Evolutionary conservation across 2,888 invertebrate species (phyloP), one percentile per base, ranked within the genome.

Genomic region (Acrobeloides nanus): DNA sequence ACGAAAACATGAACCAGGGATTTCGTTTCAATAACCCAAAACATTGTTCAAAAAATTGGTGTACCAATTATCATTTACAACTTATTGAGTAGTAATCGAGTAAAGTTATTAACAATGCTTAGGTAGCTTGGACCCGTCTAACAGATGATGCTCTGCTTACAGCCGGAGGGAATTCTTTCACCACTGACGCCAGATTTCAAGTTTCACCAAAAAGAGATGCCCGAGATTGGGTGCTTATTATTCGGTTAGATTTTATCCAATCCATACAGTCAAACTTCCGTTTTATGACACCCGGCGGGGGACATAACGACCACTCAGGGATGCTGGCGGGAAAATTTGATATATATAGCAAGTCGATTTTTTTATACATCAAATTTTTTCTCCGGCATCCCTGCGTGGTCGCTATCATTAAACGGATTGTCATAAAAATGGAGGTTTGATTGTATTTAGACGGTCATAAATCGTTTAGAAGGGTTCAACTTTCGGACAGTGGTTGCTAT

Each of bases 101-200:
- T 29, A n/a, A 29, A 8, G 29, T 12, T 29, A 8, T 8, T n/a
- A 29, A 29, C n/a, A 8, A 29, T 29, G 8, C 44, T 21, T 17
- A 57, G 61, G 61, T 64, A 34, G 68, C 68, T 3, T 68, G 68
- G 68, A 67, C 66, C 4, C 46, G 68, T 6, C 56, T 64, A 6
- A 47, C 54, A 12, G 68, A 70, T 34, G 59, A 62, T 20, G 68
- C 71, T 5, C 43, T 72, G 10, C 48, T 70, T 40, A 71, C 71
- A n/a, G 70, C 67, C 29, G 70, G 70, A 4, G 55, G 56, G 10
- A 53, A 57, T 26, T 57, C 66, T 2, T 70, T 70, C 49, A 63
- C 71, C 2, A 32, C 58, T 6, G 69, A 72, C 38, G 59, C 64
- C 2, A 33, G 69, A n/a, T 70, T 68, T 43, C 70, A 70, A 41